A percentile compares a stretch with the other conserved stretches of the same genome.
Evolutionary conservation across 2,113 vertebrate genomes (phyloP).

Genomic region (Anguilla japonica): DNA sequence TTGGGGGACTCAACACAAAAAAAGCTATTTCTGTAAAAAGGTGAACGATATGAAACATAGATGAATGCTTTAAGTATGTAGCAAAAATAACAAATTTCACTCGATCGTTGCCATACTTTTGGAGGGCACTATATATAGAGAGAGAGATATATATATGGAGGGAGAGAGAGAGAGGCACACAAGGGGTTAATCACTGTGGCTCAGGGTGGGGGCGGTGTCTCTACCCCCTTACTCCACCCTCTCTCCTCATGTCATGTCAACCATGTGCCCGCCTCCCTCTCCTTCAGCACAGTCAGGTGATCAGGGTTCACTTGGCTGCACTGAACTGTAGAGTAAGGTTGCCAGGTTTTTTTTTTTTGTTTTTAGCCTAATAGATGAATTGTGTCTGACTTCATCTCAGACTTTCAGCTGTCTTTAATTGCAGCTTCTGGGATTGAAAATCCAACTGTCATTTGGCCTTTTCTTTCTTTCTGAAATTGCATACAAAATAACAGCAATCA

Average conservation of each 20-base stretch:
- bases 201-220: neutral
- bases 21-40: too few relatives aligned
- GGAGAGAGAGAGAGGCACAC: neutral
- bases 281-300: conserved; percentile 64
- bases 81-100: too few relatives aligned
- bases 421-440: neutral
- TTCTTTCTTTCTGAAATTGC: neutral
- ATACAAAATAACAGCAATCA: neutral
- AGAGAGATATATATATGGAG: too few relatives aligned
- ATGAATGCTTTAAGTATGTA: too few relatives aligned
- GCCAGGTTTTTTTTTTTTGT: neutral
- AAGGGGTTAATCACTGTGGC: neutral
- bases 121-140: too few relatives aligned
- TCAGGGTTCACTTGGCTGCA: conserved; percentile 15
- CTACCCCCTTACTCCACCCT: neutral
- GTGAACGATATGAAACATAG: too few relatives aligned
- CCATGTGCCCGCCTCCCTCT: conserved; percentile 41
- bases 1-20: too few relatives aligned
- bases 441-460: neutral
- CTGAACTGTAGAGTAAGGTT: conserved; percentile 26
- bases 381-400: neutral
- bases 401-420: neutral
- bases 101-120: too few relatives aligned
- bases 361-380: neutral
- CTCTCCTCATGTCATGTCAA: conserved; percentile 14